Conservation (phyloP, 2,888 invertebrate species). For the Vandiemenella viatica region DNA sequence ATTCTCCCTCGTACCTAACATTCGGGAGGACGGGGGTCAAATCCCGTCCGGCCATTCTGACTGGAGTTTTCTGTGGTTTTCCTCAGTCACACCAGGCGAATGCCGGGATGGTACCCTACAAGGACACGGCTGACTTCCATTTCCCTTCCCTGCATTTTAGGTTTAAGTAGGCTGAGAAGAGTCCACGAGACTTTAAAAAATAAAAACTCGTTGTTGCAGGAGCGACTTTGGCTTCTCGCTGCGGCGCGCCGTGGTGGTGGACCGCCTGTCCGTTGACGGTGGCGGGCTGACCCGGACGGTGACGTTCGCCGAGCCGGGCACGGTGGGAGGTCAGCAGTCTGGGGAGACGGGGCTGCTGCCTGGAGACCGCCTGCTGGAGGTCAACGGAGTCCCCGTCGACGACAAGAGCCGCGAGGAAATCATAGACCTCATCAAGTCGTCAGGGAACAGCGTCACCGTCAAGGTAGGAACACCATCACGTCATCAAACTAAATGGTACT, state of each 20-base stretch:
- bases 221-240: slow-evolving; percentile 91
- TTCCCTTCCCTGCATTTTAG: no score
- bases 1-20: no score
- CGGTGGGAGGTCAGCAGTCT: slow-evolving; percentile 48
- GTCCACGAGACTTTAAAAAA: no score
- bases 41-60: no score
- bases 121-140: no score
- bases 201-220: no score
- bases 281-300: slow-evolving; percentile 44
- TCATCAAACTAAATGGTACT: no score
- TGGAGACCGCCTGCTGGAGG: slow-evolving; percentile 86
- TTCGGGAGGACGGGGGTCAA: no score
- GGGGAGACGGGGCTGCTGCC: slow-evolving; percentile 65
- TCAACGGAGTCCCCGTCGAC: slow-evolving; percentile 74
- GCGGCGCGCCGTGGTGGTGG: slow-evolving; percentile 70
- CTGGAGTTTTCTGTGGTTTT: no score
- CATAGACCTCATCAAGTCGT: slow-evolving; percentile 82
- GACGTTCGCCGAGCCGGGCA: slow-evolving; percentile 82
- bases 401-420: slow-evolving; percentile 78
- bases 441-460: slow-evolving; percentile 64
- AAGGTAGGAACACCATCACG: slow-evolving; percentile 61
- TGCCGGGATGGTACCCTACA: no score
- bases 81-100: no score
- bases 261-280: slow-evolving; percentile 36
- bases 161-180: no score